phyloP scores from a whole-genome alignment of 2,797 vertebrate species.

The Distichodus sexfasciatus region DNA sequence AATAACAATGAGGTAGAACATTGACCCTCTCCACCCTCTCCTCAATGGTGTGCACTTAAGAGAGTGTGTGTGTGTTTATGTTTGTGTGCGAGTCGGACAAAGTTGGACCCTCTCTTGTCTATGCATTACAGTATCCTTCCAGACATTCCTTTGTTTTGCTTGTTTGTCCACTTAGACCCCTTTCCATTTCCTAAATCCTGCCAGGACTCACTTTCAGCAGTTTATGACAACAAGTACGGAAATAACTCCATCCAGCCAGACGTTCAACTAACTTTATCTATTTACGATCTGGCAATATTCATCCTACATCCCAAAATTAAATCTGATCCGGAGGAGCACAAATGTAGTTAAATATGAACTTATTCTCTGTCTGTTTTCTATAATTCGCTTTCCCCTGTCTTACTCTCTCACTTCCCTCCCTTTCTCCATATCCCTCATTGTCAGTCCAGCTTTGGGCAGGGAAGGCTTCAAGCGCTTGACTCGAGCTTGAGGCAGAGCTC shows the following conservation, averaged over 20 bases:
- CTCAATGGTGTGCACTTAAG: slow-evolving; percentile 27
- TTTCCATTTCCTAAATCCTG: slow-evolving; percentile 11
- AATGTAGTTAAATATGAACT: background rate
- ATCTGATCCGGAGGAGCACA: background rate
- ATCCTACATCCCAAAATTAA: background rate
- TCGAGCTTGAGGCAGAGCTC: slow-evolving; percentile 63
- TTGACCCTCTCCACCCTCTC: slow-evolving; percentile 69
- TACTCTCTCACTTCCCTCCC: background rate
- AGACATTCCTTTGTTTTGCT: background rate
- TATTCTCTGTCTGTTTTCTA: background rate
- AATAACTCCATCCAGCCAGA: slow-evolving; percentile 16
- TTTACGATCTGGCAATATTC: background rate
- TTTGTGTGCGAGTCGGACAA: slow-evolving; percentile 31
- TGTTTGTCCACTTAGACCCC: background rate
- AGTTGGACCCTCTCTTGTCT: slow-evolving; percentile 19
- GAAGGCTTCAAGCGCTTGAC: slow-evolving; percentile 46
- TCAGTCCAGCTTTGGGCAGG: slow-evolving; percentile 7
- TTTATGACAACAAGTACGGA: slow-evolving; percentile 26
- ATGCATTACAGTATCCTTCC: slow-evolving; percentile 17
- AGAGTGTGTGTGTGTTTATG: slow-evolving; percentile 1
- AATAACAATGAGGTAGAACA: slow-evolving; percentile 76
- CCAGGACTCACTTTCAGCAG: slow-evolving; percentile 18
- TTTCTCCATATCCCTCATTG: slow-evolving; percentile 8
- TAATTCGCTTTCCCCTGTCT: background rate
- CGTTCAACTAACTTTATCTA: background rate